These are phyloP conservation scores for Acropternis orthonyx DNA, from an alignment of 2,797 vertebrate species.

Conservation along the genomic window DNA sequence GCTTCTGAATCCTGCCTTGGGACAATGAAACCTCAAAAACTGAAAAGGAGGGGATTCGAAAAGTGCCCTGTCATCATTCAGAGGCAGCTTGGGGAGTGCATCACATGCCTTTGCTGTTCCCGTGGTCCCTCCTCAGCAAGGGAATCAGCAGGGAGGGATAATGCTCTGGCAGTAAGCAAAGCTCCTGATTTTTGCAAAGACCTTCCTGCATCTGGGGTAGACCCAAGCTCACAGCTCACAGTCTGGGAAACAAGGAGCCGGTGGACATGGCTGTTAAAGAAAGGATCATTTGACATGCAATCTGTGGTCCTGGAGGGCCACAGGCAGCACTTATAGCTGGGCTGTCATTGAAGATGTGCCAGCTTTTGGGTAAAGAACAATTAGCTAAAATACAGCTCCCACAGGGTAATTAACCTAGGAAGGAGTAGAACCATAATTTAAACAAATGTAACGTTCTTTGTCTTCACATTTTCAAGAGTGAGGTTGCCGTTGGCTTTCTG, in stretches of 20 bases:
- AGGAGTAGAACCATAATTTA: background rate
- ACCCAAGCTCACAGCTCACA: background rate
- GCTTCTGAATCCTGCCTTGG: background rate
- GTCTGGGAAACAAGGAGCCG: background rate
- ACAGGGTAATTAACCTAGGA: background rate
- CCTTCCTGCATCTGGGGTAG: background rate
- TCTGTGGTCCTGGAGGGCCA: background rate
- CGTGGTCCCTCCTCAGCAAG: background rate
- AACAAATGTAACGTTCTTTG: background rate
- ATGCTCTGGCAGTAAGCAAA: background rate
- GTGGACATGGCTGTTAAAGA: background rate
- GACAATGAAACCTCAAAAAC: background rate
- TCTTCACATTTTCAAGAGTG: background rate
- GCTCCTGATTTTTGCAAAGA: background rate
- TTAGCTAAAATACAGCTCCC: background rate
- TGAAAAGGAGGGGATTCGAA: background rate
- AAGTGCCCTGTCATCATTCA: background rate
- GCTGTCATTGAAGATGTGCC: background rate
- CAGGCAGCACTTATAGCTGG: background rate
- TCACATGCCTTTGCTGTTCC: background rate
- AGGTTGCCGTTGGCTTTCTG: background rate
- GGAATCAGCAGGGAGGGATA: background rate
- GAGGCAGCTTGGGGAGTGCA: background rate
- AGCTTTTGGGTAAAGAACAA: background rate
- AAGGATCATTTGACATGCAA: background rate